Evolutionary conservation across 2,113 vertebrate species (phyloP).

Genomic region (Chaetorhynchus papuensis): DNA sequence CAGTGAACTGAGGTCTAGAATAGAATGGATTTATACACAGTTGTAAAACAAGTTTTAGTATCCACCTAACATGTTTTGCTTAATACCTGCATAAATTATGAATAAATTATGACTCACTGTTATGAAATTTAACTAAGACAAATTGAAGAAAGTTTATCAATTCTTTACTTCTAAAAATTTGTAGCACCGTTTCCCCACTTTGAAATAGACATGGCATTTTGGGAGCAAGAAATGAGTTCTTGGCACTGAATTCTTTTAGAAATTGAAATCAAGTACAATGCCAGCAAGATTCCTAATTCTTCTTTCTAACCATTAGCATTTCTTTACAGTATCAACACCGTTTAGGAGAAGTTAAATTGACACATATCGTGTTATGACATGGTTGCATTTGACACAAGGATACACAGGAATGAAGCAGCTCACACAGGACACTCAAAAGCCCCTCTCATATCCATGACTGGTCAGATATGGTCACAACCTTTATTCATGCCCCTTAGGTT

Average conservation of each 20-base stretch:
- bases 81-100: background rate
- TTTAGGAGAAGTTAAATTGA: background rate
- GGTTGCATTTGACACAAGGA: background rate
- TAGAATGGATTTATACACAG: background rate
- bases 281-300: background rate
- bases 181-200: background rate
- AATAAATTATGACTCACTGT: background rate
- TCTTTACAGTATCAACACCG: background rate
- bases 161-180: background rate
- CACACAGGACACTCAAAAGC: background rate
- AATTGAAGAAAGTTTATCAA: background rate
- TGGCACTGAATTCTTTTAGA: background rate
- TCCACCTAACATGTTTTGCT: rapidly evolving
- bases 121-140: background rate
- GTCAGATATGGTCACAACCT: background rate
- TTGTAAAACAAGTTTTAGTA: background rate
- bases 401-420: background rate
- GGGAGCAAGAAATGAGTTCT: background rate
- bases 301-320: background rate
- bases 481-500: background rate
- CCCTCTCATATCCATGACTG: no score
- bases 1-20: background rate
- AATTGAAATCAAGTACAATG: background rate
- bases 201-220: background rate
- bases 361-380: rapidly evolving